Conservation (phyloP, 2,797 vertebrate species). For the Zenarchopterus dispar region DNA sequence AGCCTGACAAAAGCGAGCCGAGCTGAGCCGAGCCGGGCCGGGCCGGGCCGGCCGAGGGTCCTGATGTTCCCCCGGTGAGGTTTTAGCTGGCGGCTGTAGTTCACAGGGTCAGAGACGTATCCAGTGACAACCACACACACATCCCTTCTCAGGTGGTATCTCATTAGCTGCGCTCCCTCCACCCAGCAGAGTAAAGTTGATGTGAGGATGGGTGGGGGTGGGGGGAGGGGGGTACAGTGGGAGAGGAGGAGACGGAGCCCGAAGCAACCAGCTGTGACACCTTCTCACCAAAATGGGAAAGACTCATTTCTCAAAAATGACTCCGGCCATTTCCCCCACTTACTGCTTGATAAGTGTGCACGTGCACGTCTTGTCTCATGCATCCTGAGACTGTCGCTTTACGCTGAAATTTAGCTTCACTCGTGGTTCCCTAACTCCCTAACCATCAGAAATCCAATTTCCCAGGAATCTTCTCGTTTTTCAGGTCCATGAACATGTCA, state of each 20-base stretch:
- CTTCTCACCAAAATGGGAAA: background rate
- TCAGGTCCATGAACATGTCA: no score
- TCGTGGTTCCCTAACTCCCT: no score
- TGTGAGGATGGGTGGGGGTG: constrained; percentile 25
- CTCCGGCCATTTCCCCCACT: no score
- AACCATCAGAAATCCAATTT: no score
- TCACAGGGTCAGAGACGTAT: constrained; percentile 65
- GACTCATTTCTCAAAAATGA: no score
- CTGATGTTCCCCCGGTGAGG: constrained; percentile 61
- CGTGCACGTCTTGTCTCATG: no score
- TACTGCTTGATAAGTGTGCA: no score
- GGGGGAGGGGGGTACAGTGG: background rate
- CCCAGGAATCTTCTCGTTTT: no score
- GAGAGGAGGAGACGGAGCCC: background rate
- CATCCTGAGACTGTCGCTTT: no score
- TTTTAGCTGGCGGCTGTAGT: constrained; percentile 65
- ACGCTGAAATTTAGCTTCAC: no score
- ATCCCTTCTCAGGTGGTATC: constrained; percentile 46
- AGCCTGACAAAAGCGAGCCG: constrained; percentile 30
- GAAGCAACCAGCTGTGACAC: constrained; percentile 2
- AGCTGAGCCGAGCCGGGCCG: no score
- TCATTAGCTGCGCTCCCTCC: constrained; percentile 64
- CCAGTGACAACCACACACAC: constrained; percentile 35
- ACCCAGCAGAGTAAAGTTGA: constrained; percentile 33
- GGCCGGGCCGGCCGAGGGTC: no score